Base-by-base conservation (phyloP, 1,140 invertebrate species). In the Aporrectodea caliginosa region DNA sequence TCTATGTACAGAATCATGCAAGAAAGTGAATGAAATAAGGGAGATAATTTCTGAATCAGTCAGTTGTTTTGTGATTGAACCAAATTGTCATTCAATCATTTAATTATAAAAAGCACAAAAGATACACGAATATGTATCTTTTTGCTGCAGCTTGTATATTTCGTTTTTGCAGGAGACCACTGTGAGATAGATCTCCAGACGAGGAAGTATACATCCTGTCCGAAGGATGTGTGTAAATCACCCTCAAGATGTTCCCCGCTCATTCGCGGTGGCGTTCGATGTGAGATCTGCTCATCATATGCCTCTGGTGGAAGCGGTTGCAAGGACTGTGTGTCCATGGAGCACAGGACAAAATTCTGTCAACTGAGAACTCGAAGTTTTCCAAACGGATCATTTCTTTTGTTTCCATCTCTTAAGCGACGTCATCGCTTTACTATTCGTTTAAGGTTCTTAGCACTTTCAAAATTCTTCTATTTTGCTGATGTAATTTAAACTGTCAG, bases 311-410 rank as follows among this genome's bases (percentile, higher is more conserved):
- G 16, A 80, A 80, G 81, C n/a, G 43, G 43, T 58, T 58, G 43
- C 22, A 58, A 6, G 43, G 43, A 58, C 6, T 58, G 43, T 58
- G 6, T 81, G 90, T 1, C 90, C 91, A 78, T 90, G 90, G 83
- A 87, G 93, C 89, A 85, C 90, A 6, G 22, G 43, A 58, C 43
- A 86, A 75, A 91, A 69, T 90, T 94, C 16, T 98, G 96, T 87
- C 93, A 97, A 85, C 88, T 98, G 35, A 91, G 91, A 77, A 92
- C 94, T 0, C 89, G 95, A 2, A 94, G 93, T 82, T 99, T 99
- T 84, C 91, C 92, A 0, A 90, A 91, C 1, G 92, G 93, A 1
- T 94, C 95, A 0, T 98, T 96, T 85, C 88, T 98, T 0, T 98
- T 95, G 0, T 98, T 98, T 84, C 93, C 95, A 0, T 93, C 95